Evolutionary conservation across 2,113 vertebrate species (phyloP), one percentile per base, ranked within the genome.

Genomic region (Apteryx mantelli): DNA sequence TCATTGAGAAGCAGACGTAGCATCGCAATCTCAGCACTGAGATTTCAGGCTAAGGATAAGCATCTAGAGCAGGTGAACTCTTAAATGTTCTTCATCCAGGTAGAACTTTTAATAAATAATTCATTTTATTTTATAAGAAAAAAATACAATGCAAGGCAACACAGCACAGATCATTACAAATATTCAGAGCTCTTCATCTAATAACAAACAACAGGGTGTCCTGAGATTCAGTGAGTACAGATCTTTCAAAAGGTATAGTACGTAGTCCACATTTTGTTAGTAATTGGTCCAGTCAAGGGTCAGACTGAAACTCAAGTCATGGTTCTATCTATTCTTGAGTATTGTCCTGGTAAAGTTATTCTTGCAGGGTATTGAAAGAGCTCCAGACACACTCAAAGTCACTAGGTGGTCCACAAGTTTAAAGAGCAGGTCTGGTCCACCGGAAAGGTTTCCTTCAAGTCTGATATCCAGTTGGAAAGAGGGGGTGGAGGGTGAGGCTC

Each of bases 391-490:
- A 97, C 96, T 97, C 96, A 98, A 96, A 93, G 96, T 95, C 97
- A 97, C 88, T 97, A 96, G 96, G 88, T 93, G 93, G 91, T 97
- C 96, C 97, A 92, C 90, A 96, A 97, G 95, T 74, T 96, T 97
- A 97, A 95, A 94, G 95, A 97, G 92, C 87, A 97, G 97, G 94
- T 89, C 96, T 96, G 96, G 86, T 97, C 95, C 97, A 95, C 96
- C 91, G 93, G 95, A 92, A 97, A 91, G 65, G 94, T 79, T 97
- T 94, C 96, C 94, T 97, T 97, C 97, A 97, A 96, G 96, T 96
- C 91, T 97, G 97, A 97, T 97, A 97, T 96, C 97, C 97, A 97
- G 91, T 94, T 93, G 96, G 96, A 96, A 97, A 97, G 96, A 97
- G 89, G 55, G 96, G 92, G 95, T 96, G 95, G 89, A 93, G 96